A percentile compares a stretch with the other conserved stretches of the same genome.
These are phyloP conservation scores for Pedetes capensis DNA, from an alignment of 2,113 vertebrate species.

Conservation along the genomic window DNA sequence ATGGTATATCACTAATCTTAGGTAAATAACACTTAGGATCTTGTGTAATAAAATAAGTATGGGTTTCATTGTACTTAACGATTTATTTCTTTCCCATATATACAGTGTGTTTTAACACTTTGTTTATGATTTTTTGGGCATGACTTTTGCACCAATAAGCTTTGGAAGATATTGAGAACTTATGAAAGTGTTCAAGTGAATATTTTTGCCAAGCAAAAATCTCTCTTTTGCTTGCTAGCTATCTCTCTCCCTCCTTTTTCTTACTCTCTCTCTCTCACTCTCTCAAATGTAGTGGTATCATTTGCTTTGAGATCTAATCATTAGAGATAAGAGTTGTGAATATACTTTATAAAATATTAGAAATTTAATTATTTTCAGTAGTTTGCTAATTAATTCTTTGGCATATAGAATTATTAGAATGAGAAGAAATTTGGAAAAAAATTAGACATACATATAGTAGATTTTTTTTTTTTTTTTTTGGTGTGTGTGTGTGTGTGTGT, in stretches of 20 bases:
- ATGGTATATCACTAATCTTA: slow-evolving; percentile 16
- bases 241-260: neutral
- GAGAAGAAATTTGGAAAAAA: neutral
- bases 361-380: slow-evolving; percentile 40
- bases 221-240: neutral
- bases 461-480: too few relatives aligned
- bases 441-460: neutral
- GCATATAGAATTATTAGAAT: neutral
- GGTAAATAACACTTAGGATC: slow-evolving; percentile 26
- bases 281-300: neutral
- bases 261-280: neutral
- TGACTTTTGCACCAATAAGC: slow-evolving; percentile 20
- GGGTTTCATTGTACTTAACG: neutral
- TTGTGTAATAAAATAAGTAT: slow-evolving; percentile 53
- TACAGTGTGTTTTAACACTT: neutral
- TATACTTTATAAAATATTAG: neutral
- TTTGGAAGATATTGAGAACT: slow-evolving; percentile 13
- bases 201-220: neutral
- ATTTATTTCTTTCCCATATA: neutral
- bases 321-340: neutral
- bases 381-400: neutral
- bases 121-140: neutral
- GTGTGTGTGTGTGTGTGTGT: neutral
- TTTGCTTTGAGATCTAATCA: slow-evolving; percentile 17
- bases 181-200: neutral